phyloP scores from a whole-genome alignment of 2,797 vertebrate genomes.

The Todus mexicanus region DNA sequence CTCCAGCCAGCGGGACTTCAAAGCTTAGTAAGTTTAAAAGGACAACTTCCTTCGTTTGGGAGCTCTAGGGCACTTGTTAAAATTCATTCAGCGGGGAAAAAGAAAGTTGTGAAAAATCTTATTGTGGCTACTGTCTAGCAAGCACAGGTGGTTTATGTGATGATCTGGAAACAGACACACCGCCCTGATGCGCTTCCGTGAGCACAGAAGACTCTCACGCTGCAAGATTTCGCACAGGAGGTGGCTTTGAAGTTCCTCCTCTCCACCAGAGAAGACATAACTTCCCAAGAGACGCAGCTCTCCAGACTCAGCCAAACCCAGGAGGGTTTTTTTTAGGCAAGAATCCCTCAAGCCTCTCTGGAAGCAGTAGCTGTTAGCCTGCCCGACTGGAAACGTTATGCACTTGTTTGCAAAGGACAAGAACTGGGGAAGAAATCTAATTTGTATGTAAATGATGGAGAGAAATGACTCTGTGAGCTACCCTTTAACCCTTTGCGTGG shows the following conservation, averaged over 20 bases:
- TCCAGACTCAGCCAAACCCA: background rate
- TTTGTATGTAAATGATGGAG: conserved; percentile 44
- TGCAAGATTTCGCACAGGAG: background rate
- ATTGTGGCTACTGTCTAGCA: background rate
- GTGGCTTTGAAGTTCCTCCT: background rate
- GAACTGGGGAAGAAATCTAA: background rate
- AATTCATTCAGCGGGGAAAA: background rate
- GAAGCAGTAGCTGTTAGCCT: background rate
- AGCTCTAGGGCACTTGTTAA: background rate
- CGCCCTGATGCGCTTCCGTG: background rate
- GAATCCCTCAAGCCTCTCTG: background rate
- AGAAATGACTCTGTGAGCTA: background rate
- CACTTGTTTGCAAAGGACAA: conserved; percentile 7
- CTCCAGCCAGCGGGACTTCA: background rate
- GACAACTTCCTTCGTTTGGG: background rate
- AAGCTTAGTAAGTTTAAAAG: background rate
- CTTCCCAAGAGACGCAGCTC: background rate
- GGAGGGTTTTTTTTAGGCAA: background rate
- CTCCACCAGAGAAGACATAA: background rate
- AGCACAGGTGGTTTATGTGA: background rate
- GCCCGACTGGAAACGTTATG: background rate
- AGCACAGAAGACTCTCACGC: background rate
- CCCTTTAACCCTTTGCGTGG: conserved; percentile 15
- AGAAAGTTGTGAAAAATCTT: background rate
- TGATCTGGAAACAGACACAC: background rate